Base-by-base conservation (phyloP, 2,888 invertebrate species). In the Xestoiulus laeticollis region DNA sequence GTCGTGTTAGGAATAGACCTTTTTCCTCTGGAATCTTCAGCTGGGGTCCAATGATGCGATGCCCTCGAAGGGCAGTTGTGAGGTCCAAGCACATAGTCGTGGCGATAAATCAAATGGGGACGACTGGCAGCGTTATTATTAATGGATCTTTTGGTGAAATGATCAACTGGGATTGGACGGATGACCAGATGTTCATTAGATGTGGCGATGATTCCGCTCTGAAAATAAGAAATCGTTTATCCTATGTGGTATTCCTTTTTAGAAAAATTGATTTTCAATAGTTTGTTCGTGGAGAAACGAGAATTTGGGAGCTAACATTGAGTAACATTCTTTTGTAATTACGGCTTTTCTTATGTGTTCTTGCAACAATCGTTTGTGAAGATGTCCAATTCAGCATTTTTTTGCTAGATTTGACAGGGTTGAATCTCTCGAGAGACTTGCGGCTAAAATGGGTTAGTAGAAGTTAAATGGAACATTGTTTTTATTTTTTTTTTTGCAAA, bases 1-100 rank as follows among this genome's bases (percentile, higher is more conserved):
- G 86, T 92, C 90, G 88, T 91, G 2, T 86, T 26, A 3, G 59
- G 14, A n/a, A 85, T 87, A 33, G 44, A 48, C 5, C 48, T 86
- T 59, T 22, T 59, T 48, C 53, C 16, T 48, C 86, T 48, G 86
- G 53, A 33, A 5, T 78, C 78, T 78, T 14, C 78, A 30, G 26
- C 22, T 8, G 68, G 68, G 30, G 78, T 14, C 78, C 22, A 8
- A 26, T 26, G 78, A 30, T 78, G 78, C 78, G 26, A 2, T 0
- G 26, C 78, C 14, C 78, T 78, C 14, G 78, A 78, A 12, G 78
- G 30, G 78, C 78, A 78, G 26, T 78, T 78, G 78, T 78, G 78
- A 1, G 78, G 78, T 14, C 78, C 53, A 22, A 22, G 48, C n/a
- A 38, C 53, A 30, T 30, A 33, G 16, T 59, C 53, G 6, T 86